Percentiles rank a stretch among this genome's conserved stretches.
Conservation (phyloP, 2,888 invertebrate genomes). For the Sphaerophoria taeniata region DNA sequence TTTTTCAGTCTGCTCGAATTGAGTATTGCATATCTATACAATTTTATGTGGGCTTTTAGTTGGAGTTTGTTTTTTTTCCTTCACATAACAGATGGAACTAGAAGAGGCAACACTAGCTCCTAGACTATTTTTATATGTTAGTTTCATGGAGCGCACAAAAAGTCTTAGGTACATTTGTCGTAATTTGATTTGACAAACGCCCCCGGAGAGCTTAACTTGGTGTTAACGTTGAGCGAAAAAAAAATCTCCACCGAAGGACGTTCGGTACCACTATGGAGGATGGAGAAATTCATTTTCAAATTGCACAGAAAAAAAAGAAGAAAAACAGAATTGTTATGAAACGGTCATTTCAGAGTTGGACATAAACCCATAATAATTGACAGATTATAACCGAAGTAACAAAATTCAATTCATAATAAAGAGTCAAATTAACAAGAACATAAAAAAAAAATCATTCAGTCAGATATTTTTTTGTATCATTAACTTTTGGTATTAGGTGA, state of each 20-base stretch:
- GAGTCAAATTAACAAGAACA: neutral
- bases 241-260: conserved; percentile 29
- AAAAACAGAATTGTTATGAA: conserved; percentile 27
- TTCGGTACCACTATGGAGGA: neutral
- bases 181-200: conserved; percentile 30
- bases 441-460: neutral
- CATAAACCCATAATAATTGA: conserved; percentile 44
- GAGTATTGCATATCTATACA: conserved; percentile 14
- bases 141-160: neutral
- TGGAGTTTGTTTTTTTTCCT: neutral
- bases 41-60: conserved; percentile 8
- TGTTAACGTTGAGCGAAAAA: neutral
- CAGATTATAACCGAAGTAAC: conserved; percentile 17
- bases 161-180: conserved; percentile 1
- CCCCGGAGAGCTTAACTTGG: conserved; percentile 3
- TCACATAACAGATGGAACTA: neutral
- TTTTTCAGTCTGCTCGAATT: conserved; percentile 9
- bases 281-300: neutral
- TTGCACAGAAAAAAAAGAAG: neutral
- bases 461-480: conserved; percentile 6
- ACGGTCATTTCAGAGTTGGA: conserved; percentile 23
- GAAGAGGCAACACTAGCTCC: neutral
- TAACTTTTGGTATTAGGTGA: neutral
- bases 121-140: neutral
- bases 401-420: conserved; percentile 8